Base-by-base conservation (phyloP, 2,888 invertebrate species). In the Drosophila subsilvestris region DNA sequence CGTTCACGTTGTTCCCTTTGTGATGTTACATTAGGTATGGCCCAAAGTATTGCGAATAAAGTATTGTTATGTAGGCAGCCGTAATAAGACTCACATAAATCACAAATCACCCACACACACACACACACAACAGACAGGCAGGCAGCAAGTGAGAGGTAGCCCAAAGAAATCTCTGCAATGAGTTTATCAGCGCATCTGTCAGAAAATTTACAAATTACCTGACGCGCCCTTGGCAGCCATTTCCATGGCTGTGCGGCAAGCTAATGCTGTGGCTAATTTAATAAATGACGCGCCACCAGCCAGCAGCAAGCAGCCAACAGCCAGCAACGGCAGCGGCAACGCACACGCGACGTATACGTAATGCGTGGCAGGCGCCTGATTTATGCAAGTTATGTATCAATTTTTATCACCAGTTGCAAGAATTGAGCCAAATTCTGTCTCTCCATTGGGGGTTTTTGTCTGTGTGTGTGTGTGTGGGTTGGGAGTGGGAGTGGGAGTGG, bases 361-460 rank as follows among this genome's bases (percentile, higher is more conserved):
- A 79, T 85, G 79, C 75, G 77, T 63, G 73, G 53, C 68, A 69
- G 62, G 71, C 88, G 78, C 79, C 81, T 90, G 90, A 90, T 90
- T 90, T 90, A 90, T 90, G 86, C 78, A 86, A 84, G 90, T 90
- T 90, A 89, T 90, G 90, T 90, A 90, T 90, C 90, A 90, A 90
- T 90, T 90, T 86, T 90, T 90, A 90, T 90, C 90, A 88, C 87
- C 86, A 89, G 86, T 86, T 81, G 78, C 82, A 85, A 79, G 76
- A 89, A 80, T 73, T 80, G 79, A 78, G 71, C 62, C 55, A 53
- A 58, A 17, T 49, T 25, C 50, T 20, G 50, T 42, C 50, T 27
- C 22, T 22, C 32, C 32, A 32, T 45, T 22, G 20, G 25, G 12
- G n/a, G n/a, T 10, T 43, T 17, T 18, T 14, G 10, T 17, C n/a